Base-by-base conservation (phyloP, 1,140 invertebrate genomes). In the Drosophila bipectinata region DNA sequence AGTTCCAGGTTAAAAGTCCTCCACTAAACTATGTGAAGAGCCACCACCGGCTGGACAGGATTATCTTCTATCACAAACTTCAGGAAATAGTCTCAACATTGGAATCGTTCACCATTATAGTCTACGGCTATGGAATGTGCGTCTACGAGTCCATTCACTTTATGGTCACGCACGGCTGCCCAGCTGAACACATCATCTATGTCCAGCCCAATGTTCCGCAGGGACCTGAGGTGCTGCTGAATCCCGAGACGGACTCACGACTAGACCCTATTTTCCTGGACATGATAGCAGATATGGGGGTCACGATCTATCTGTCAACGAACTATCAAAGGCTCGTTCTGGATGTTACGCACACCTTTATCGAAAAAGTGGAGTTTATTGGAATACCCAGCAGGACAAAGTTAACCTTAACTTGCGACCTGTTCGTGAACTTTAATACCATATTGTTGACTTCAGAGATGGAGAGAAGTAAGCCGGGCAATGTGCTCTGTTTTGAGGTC, bases 61-160 rank as follows among this genome's bases (percentile, higher is more conserved):
- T 88, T 2, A 53, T 79, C n/a, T 73, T 87, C 0, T 88, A 88
- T 10, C 63, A 88, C 49, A 88, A 88, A 32, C 1, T 88, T 0
- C 14, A 30, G 0, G 75, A 78, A 8, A 37, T 76, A 4, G 44
- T 51, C 34, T n/a, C 1, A 21, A 60, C 0, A 1, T 24, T 5
- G 6, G 10, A 0, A 3, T 48, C 2, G 0, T 3, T 1, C 24
- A 21, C 0, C 66, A 41, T 87, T 0, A 12, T 87, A 1, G 9
- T 87, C 10, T 87, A 82, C 21, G 82, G 82, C 10, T 44, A 49
- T 15, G 52, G 37, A 0, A 9, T 88, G 34, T 34, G 47, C 8
- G 12, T 64, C 9, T 88, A 68, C 26, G 82, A 88, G 56, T 79
- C 83, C 53, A 54, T 87, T 0, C 24, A 88, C 10, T 87, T 88